phyloP scores from a whole-genome alignment of 2,797 vertebrate genomes.

The Poecilia velifera region DNA sequence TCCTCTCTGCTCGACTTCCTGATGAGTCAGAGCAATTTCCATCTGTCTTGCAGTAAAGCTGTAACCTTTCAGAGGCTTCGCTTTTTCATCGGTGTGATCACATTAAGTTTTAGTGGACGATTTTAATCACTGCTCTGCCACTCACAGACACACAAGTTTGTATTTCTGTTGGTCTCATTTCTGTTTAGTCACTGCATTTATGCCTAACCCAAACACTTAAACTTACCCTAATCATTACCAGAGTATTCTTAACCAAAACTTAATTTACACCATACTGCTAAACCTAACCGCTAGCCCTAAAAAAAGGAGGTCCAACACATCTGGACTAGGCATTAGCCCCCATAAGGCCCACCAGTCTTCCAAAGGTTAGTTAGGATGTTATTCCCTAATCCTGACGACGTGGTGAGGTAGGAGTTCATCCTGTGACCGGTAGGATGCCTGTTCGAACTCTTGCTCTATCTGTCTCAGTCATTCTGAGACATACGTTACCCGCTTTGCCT shows the following conservation, averaged over 20 bases:
- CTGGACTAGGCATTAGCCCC: neutral
- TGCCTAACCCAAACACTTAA: neutral
- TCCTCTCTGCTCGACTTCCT: slow-evolving; percentile 4
- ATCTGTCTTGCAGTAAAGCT: neutral
- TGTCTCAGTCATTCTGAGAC: no score
- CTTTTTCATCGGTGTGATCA: slow-evolving; percentile 21
- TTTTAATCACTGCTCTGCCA: neutral
- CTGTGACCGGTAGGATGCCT: no score
- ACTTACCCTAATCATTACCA: neutral
- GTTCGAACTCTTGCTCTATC: no score
- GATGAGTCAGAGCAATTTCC: neutral
- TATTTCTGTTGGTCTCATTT: neutral
- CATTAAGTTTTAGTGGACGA: slow-evolving; percentile 7
- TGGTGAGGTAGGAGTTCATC: no score
- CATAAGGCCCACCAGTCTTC: neutral
- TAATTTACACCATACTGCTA: neutral
- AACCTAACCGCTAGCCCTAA: neutral
- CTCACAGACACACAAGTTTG: neutral
- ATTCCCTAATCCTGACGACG: no score
- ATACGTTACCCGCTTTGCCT: no score
- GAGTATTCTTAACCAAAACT: neutral
- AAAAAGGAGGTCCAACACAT: neutral
- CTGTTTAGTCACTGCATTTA: neutral
- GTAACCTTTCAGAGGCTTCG: slow-evolving; percentile 5
- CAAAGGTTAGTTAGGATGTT: no score